Percentiles rank a stretch among this genome's conserved stretches.
These are phyloP conservation scores for Chrysolina haemoptera DNA, from an alignment of 2,888 invertebrate species.

Conservation along the genomic window DNA sequence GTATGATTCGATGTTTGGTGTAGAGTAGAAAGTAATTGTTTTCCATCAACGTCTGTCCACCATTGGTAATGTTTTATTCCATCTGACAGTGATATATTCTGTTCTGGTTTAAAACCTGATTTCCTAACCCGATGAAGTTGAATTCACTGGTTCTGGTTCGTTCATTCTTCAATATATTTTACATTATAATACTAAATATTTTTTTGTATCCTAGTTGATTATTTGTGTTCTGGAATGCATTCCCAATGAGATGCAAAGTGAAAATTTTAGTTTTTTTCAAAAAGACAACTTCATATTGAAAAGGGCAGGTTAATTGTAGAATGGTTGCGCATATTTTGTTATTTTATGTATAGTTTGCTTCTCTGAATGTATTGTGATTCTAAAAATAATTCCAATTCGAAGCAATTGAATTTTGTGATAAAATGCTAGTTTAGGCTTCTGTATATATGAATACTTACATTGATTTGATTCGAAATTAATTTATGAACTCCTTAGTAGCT, in stretches of 20 bases:
- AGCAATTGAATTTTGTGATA: constrained; percentile 70
- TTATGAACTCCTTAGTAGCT: constrained; percentile 40
- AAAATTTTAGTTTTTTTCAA: constrained; percentile 41
- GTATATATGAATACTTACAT: constrained; percentile 53
- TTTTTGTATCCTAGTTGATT: background rate
- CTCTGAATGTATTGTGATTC: constrained; percentile 68
- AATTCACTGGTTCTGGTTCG: too few species aligned
- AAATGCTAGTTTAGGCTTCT: constrained; percentile 61
- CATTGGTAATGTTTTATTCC: too few species aligned
- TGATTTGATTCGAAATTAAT: constrained; percentile 53
- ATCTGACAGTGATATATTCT: too few species aligned
- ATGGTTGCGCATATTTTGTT: constrained; percentile 59
- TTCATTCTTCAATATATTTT: too few species aligned
- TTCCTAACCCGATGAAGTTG: too few species aligned
- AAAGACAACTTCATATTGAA: constrained; percentile 47
- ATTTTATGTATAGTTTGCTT: constrained; percentile 63
- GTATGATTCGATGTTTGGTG: too few species aligned
- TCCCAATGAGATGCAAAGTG: background rate
- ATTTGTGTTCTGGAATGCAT: constrained; percentile 1
- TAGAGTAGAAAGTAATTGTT: too few species aligned
- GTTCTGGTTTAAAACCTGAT: too few species aligned
- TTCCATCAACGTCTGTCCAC: too few species aligned
- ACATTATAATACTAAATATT: background rate
- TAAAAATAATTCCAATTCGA: constrained; percentile 66
- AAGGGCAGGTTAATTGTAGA: constrained; percentile 35